Evolutionary conservation across 2,113 vertebrate genomes (phyloP), one percentile per base, ranked within the genome.

Genomic region (Podarcis raffonei): DNA sequence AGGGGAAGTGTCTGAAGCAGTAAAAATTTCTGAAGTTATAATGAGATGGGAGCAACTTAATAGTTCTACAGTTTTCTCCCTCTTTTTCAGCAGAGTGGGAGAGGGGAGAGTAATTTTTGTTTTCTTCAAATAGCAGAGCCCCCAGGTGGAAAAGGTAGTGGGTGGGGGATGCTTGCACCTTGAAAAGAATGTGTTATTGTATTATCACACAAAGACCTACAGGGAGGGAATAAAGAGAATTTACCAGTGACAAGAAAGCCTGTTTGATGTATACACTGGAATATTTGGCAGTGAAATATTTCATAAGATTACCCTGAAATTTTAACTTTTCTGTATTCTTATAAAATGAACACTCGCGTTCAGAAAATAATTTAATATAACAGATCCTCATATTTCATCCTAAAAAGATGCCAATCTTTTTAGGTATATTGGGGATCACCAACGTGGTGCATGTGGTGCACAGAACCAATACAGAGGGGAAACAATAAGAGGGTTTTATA

Each of bases 11-110:
- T 53, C 89, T 90, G 72, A 90, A 92, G 85, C 3, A 85, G 20
- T 62, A n/a, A 88, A 89, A 27, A 39, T 4, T 85, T 86, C 42
- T 90, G 87, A 93, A 83, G 37, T 0, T 83, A 37, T 62, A 81
- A 62, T n/a, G 1, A 88, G 39, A 87, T 87, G 84, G 5, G 30
- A 85, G 76, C 71, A 0, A 2, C 76, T 6, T 1, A 11, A 35
- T 77, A 48, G 42, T 37, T 57, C n/a, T 81, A 35, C 37, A 59
- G 3, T 27, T 87, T 18, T 8, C 4, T 13, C 76, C 62, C 25
- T 53, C 35, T 25, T 90, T 2, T 69, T 88, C 8, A 57, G 88
- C 32, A 3, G 80, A 0, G 59, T 62, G 59, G 32, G 15, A 0
- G 1, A 85, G 92, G 89, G 42, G 53, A 53, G 32, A n/a, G n/a